phyloP scores from a whole-genome alignment of 2,113 vertebrate genomes.

The Acrocephalus kingi region DNA sequence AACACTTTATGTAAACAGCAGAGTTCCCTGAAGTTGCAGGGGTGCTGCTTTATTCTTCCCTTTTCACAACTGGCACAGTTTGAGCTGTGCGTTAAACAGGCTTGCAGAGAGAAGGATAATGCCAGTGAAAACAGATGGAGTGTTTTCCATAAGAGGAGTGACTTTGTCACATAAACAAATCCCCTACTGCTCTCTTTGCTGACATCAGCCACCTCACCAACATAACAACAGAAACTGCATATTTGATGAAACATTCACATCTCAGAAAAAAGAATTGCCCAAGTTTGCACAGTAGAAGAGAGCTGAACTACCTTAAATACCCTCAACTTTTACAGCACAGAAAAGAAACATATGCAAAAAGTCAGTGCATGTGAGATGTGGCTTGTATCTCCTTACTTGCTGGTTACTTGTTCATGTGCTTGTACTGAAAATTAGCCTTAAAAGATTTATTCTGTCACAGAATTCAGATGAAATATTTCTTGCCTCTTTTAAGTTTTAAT shows the following conservation, averaged over 20 bases:
- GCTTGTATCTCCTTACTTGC: not conserved
- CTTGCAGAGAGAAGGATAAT: not conserved
- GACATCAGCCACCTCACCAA: slow-evolving; percentile 11
- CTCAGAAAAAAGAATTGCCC: not conserved
- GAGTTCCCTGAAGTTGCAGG: not conserved
- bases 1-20: slow-evolving; percentile 16
- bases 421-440: not conserved
- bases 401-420: not conserved
- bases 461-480: not conserved
- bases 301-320: slow-evolving; percentile 16
- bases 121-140: slow-evolving; percentile 40
- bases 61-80: slow-evolving; percentile 11
- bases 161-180: slow-evolving; percentile 8
- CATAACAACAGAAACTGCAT: not conserved
- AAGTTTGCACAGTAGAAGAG: not conserved
- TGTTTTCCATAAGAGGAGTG: slow-evolving; percentile 12
- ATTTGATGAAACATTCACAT: slow-evolving; percentile 10
- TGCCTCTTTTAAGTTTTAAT: not conserved
- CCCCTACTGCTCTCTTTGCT: slow-evolving; percentile 36
- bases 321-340: not conserved
- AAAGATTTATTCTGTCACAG: not conserved
- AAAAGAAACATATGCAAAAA: not conserved
- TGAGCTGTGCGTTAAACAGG: not conserved
- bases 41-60: not conserved
- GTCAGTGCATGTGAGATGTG: not conserved